Conservation (phyloP, 1,140 invertebrate genomes). For the Temnothorax nylanderi region DNA sequence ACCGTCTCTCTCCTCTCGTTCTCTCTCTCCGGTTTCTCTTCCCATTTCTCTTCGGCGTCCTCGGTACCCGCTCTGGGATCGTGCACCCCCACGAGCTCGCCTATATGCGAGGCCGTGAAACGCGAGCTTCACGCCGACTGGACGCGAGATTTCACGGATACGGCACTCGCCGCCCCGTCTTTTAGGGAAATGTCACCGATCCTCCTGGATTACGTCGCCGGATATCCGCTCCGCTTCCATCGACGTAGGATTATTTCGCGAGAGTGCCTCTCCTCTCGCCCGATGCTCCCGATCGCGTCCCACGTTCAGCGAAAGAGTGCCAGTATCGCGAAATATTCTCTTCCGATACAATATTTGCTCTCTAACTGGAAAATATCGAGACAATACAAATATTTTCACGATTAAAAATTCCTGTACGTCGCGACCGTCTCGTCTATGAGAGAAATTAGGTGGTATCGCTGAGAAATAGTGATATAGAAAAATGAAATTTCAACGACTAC, state of each 20-base stretch:
- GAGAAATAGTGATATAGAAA: not conserved
- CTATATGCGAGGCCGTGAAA: conserved; percentile 29
- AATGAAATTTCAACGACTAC: not conserved
- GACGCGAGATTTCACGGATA: conserved; percentile 60
- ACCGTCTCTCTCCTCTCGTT: not conserved
- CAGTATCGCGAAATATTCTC: conserved; percentile 1
- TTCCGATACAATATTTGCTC: conserved; percentile 12
- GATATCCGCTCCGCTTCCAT: conserved; percentile 52
- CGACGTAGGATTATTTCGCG: conserved; percentile 55
- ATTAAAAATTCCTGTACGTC: not conserved
- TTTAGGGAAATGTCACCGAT: conserved; percentile 66
- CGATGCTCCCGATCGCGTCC: not conserved
- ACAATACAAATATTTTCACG: not conserved
- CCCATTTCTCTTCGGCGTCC: not conserved
- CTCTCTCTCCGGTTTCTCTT: not conserved
- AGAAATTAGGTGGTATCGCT: not conserved
- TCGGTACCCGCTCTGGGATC: not conserved
- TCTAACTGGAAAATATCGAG: not conserved
- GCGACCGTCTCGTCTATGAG: not conserved
- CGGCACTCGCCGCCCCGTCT: conserved; percentile 36
- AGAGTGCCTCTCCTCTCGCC: conserved; percentile 13
- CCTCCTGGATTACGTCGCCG: conserved; percentile 48
- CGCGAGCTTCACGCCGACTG: conserved; percentile 54
- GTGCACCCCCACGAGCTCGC: not conserved
- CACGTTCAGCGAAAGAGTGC: not conserved